These are phyloP conservation scores for Drosophila mettleri DNA, from an alignment of 2,888 invertebrate genomes.

Conservation along the genomic window DNA sequence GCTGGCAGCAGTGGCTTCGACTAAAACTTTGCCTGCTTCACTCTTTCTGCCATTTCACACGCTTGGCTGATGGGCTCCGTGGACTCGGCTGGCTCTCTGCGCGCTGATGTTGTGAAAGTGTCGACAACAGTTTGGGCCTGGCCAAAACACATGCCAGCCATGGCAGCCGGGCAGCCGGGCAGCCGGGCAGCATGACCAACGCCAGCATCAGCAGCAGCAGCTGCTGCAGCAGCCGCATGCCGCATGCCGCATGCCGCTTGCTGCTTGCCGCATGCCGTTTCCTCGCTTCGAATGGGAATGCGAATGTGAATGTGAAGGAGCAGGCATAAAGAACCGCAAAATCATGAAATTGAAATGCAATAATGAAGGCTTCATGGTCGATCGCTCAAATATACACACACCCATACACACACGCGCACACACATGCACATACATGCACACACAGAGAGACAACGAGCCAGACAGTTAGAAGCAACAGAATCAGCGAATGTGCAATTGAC, in stretches of 20 bases:
- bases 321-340: constrained; percentile 77
- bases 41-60: neutral
- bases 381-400: constrained; percentile 69
- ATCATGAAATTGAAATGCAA: constrained; percentile 76
- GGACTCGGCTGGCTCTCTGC: neutral
- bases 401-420: constrained; percentile 17
- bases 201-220: constrained; percentile 23
- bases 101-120: constrained; percentile 71
- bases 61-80: neutral
- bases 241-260: constrained; percentile 18
- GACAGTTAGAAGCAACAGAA: constrained; percentile 52
- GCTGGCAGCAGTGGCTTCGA: constrained; percentile 7
- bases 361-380: constrained; percentile 80
- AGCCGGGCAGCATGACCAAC: constrained; percentile 40
- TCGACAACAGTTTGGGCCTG: constrained; percentile 70
- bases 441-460: constrained; percentile 22
- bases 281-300: constrained; percentile 22
- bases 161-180: too few species aligned
- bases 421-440: constrained; percentile 17
- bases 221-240: constrained; percentile 18
- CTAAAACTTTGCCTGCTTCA: constrained; percentile 12
- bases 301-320: constrained; percentile 54
- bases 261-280: constrained; percentile 20
- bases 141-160: constrained; percentile 50
- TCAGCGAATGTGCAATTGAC: constrained; percentile 67